These are phyloP conservation scores for Eilema sororculum DNA, from an alignment of 2,888 invertebrate species.

Conservation along the genomic window DNA sequence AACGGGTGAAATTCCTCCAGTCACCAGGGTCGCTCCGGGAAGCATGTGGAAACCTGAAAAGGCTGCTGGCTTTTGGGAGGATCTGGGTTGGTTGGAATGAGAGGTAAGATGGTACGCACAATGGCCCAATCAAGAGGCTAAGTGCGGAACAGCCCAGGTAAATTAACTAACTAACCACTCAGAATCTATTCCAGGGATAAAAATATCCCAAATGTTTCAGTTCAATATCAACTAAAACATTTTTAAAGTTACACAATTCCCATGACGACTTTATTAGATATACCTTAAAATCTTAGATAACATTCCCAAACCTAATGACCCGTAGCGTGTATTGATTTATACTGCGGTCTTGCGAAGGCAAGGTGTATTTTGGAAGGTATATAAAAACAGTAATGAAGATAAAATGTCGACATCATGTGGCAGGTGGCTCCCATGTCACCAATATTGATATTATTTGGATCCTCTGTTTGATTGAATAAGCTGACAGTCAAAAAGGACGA, in stretches of 20 bases:
- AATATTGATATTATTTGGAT: constrained; percentile 60
- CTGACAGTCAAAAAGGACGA: constrained; percentile 34
- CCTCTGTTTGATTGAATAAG: constrained; percentile 40
- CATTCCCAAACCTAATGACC: constrained; percentile 53
- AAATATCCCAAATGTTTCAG: not conserved
- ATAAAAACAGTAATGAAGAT: constrained; percentile 73
- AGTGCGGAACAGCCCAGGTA: too few relatives aligned
- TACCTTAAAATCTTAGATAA: constrained; percentile 12
- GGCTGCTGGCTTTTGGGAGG: too few relatives aligned
- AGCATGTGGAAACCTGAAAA: too few relatives aligned
- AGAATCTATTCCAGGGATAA: too few relatives aligned
- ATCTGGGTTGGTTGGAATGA: too few relatives aligned
- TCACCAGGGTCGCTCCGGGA: too few relatives aligned
- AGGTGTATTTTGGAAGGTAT: constrained; percentile 63
- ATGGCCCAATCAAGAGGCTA: too few relatives aligned
- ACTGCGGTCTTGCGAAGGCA: constrained; percentile 56
- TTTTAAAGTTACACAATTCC: not conserved
- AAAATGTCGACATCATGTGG: constrained; percentile 65
- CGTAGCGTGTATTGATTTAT: constrained; percentile 60
- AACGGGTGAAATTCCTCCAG: too few relatives aligned
- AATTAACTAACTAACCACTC: too few relatives aligned
- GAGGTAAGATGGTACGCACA: too few relatives aligned
- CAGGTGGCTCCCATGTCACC: constrained; percentile 69
- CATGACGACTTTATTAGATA: constrained; percentile 10
- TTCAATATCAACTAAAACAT: not conserved